Evolutionary conservation across 1,140 invertebrate species (phyloP).

Genomic region (Drosophila bocqueti): DNA sequence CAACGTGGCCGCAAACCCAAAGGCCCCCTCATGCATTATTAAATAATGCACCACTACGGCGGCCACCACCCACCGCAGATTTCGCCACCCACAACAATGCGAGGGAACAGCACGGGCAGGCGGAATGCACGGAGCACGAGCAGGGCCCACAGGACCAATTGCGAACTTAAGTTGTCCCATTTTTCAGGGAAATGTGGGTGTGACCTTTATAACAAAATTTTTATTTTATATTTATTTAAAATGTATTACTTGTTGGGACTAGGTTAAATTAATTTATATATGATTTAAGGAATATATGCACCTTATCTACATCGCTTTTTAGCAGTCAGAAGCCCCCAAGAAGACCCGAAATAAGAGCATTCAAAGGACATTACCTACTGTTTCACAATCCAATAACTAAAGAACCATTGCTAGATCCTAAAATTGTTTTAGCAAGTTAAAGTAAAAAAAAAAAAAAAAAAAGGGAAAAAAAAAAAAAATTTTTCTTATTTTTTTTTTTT

Average conservation of each 20-base stretch:
- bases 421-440: too few relatives aligned
- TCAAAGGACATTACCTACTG: too few relatives aligned
- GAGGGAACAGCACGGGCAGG: not conserved
- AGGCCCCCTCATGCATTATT: constrained; percentile 38
- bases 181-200: not conserved
- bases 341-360: too few relatives aligned
- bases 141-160: not conserved
- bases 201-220: not conserved
- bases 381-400: too few relatives aligned
- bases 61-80: constrained; percentile 18
- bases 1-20: constrained; percentile 15
- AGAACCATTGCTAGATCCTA: too few relatives aligned
- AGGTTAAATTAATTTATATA: not conserved
- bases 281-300: not conserved
- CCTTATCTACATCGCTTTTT: too few relatives aligned
- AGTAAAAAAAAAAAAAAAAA: too few relatives aligned
- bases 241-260: not conserved
- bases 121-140: not conserved
- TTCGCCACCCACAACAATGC: constrained; percentile 47
- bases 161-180: not conserved
- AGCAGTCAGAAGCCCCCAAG: too few relatives aligned
- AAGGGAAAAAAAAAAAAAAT: too few relatives aligned
- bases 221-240: not conserved
- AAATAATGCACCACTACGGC: constrained; percentile 56
- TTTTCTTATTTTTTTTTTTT: too few relatives aligned